Conservation (phyloP, 2,113 vertebrate genomes). For the Speoplatyrhinus poulsoni region DNA sequence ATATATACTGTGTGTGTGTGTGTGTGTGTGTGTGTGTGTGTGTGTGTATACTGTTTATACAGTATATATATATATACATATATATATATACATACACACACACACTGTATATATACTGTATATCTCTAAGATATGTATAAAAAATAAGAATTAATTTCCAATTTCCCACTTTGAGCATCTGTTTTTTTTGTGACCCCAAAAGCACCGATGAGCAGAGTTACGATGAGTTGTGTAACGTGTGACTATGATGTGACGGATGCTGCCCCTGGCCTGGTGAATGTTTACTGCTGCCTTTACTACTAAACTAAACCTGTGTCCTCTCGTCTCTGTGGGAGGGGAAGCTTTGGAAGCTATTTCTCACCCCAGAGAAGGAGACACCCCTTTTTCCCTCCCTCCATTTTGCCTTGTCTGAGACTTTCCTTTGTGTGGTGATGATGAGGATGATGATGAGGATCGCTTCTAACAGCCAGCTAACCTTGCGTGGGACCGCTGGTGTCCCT, state of each 20-base stretch:
- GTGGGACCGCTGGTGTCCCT: conserved; percentile 48
- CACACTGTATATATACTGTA: background rate
- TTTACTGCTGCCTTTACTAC: conserved; percentile 50
- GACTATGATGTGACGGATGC: conserved; percentile 53
- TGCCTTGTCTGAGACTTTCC: conserved; percentile 24
- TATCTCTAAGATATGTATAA: too few relatives aligned
- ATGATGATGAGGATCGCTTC: conserved; percentile 38
- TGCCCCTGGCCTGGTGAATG: conserved; percentile 3
- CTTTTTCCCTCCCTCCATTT: conserved; percentile 13
- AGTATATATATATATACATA: too few relatives aligned
- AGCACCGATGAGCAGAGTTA: conserved; percentile 36
- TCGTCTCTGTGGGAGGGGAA: conserved; percentile 37
- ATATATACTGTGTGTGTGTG: background rate
- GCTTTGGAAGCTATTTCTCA: conserved; percentile 36
- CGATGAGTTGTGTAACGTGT: conserved; percentile 36
- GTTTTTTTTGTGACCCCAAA: conserved; percentile 26
- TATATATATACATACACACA: too few relatives aligned
- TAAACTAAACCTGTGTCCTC: conserved; percentile 46
- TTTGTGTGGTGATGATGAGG: conserved; percentile 31
- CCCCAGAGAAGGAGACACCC: background rate
- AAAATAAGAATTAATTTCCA: too few relatives aligned
- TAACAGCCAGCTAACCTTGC: conserved; percentile 55
- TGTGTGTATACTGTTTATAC: background rate
- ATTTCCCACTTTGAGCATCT: conserved; percentile 21
- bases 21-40: background rate